Evolutionary conservation across 2,113 vertebrate species (phyloP).

Genomic region (Syngnathus typhle): DNA sequence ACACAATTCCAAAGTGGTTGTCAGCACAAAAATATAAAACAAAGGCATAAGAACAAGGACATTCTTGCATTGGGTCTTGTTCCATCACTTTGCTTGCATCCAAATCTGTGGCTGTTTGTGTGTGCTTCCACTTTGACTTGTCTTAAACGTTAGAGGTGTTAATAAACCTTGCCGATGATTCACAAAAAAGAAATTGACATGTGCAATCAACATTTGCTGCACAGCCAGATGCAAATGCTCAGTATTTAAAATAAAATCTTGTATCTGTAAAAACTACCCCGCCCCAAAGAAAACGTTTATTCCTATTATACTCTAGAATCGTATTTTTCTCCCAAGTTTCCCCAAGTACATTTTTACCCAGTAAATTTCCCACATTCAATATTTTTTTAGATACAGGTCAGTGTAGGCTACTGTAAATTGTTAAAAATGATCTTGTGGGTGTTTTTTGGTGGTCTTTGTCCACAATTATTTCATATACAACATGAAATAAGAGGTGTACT

Average conservation of each 20-base stretch:
- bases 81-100: conserved; percentile 18
- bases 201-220: background rate
- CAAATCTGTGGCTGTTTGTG: conserved; percentile 10
- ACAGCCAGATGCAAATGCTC: background rate
- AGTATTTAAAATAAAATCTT: background rate
- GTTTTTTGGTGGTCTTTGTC: background rate
- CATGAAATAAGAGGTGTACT: background rate
- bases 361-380: background rate
- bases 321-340: too few relatives aligned
- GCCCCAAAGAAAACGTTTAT: background rate
- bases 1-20: conserved; percentile 31
- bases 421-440: background rate
- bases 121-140: background rate
- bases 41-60: conserved; percentile 46
- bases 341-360: background rate
- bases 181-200: background rate
- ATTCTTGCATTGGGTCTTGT: conserved; percentile 11
- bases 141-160: conserved; percentile 4
- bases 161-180: background rate
- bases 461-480: background rate
- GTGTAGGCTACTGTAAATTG: background rate
- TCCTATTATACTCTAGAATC: too few relatives aligned
- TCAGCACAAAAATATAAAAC: conserved; percentile 40
- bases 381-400: background rate
- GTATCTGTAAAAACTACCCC: background rate